Evolutionary conservation across 1,140 invertebrate genomes (phyloP).

Genomic region (Dreissena polymorpha): DNA sequence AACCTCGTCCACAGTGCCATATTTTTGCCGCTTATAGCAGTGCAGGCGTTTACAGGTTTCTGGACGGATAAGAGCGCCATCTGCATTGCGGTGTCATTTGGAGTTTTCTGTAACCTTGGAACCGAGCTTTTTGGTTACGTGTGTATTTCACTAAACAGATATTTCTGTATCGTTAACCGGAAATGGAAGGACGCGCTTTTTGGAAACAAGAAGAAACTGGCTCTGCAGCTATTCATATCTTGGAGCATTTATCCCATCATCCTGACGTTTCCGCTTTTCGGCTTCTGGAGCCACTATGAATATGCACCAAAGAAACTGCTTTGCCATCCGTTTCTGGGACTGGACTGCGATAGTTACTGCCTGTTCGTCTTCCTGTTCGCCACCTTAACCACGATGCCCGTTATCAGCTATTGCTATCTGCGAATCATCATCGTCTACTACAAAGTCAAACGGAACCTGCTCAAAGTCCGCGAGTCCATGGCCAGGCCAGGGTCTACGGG

Average conservation of each 20-base stretch:
- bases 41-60: conserved; percentile 36
- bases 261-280: conserved; percentile 34
- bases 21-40: conserved; percentile 36
- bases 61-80: conserved; percentile 24
- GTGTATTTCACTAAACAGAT: conserved; percentile 50
- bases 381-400: conserved; percentile 27
- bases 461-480: neutral
- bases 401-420: conserved; percentile 36
- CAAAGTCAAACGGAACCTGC: conserved; percentile 8
- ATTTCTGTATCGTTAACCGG: conserved; percentile 33
- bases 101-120: conserved; percentile 42
- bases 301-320: conserved; percentile 44
- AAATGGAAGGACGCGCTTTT: conserved; percentile 7
- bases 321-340: conserved; percentile 45
- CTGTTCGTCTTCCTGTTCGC: conserved; percentile 46
- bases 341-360: conserved; percentile 41
- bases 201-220: neutral
- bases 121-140: conserved; percentile 44
- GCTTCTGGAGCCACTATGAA: conserved; percentile 37
- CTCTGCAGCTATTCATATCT: conserved; percentile 8
- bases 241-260: conserved; percentile 47
- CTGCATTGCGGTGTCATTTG: conserved; percentile 36
- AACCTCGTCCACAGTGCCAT: conserved; percentile 43
- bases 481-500: neutral
- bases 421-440: conserved; percentile 29